Percentiles rank a stretch among this genome's conserved stretches.
Conservation (phyloP, 2,113 vertebrate genomes). For the Corydoras sp. region DNA sequence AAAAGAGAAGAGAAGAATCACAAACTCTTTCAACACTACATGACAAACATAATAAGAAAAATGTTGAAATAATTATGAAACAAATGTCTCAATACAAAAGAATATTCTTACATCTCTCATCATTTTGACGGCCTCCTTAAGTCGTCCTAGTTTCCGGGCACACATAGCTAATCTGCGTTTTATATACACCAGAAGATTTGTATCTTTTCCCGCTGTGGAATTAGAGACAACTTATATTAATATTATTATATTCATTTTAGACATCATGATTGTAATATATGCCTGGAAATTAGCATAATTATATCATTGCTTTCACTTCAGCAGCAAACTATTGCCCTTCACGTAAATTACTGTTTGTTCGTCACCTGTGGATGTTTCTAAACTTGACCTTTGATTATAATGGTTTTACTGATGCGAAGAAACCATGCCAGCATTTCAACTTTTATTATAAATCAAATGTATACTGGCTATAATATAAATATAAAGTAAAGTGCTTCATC, state of each 20-base stretch:
- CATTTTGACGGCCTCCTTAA: constrained; percentile 97
- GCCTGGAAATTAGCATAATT: too few relatives aligned
- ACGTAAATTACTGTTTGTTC: too few relatives aligned
- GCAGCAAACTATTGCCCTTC: too few relatives aligned
- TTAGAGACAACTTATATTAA: background rate
- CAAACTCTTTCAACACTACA: background rate
- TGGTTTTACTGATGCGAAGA: too few relatives aligned
- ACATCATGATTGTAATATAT: background rate
- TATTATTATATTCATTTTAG: background rate
- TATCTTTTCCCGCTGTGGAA: constrained; percentile 83
- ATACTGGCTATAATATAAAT: too few relatives aligned
- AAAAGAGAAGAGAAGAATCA: background rate
- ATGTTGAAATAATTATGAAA: background rate
- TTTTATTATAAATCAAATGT: too few relatives aligned
- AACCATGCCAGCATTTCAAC: too few relatives aligned
- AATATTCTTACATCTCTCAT: constrained; percentile 96
- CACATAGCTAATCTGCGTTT: constrained; percentile 97
- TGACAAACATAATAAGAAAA: background rate
- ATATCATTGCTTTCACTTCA: too few relatives aligned
- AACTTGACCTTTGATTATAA: too few relatives aligned
- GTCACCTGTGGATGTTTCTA: too few relatives aligned
- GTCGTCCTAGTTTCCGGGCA: constrained; percentile 90
- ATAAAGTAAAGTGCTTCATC: too few relatives aligned
- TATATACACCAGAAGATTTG: constrained; percentile 93
- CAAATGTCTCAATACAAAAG: background rate